phyloP scores from a whole-genome alignment of 2,113 vertebrate genomes.

The Catharus fuscescens region DNA sequence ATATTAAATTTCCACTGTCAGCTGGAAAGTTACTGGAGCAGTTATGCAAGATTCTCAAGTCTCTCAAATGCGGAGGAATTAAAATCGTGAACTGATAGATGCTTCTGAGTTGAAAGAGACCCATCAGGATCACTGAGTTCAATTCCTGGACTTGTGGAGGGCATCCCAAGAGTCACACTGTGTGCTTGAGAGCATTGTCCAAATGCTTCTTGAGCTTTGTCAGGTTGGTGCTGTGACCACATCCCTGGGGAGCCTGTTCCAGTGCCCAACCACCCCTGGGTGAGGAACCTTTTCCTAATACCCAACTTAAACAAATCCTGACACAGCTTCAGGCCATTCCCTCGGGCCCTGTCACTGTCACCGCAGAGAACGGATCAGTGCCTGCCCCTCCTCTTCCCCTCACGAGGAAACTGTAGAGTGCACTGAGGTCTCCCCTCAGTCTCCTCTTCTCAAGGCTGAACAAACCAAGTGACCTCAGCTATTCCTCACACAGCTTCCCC shows the following conservation, averaged over 20 bases:
- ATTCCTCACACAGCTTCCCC: rapidly evolving
- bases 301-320: neutral
- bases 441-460: neutral
- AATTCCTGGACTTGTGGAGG: neutral
- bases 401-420: rapidly evolving
- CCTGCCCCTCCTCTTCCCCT: neutral
- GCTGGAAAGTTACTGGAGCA: neutral
- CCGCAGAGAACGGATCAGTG: neutral
- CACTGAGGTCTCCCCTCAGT: rapidly evolving
- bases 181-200: neutral
- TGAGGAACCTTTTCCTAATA: neutral
- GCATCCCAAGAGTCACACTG: too few relatives aligned
- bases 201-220: rapidly evolving
- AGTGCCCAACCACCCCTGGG: rapidly evolving
- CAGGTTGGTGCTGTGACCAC: too few relatives aligned
- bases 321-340: neutral
- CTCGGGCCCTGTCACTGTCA: rapidly evolving
- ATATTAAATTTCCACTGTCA: neutral
- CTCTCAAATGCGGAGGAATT: neutral
- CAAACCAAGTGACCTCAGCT: neutral
- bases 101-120: neutral
- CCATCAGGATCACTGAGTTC: neutral
- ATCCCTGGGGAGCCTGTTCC: neutral
- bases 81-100: neutral
- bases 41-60: neutral